These are phyloP conservation scores for Anguilla rostrata DNA, from an alignment of 2,113 vertebrate species.

Conservation along the genomic window DNA sequence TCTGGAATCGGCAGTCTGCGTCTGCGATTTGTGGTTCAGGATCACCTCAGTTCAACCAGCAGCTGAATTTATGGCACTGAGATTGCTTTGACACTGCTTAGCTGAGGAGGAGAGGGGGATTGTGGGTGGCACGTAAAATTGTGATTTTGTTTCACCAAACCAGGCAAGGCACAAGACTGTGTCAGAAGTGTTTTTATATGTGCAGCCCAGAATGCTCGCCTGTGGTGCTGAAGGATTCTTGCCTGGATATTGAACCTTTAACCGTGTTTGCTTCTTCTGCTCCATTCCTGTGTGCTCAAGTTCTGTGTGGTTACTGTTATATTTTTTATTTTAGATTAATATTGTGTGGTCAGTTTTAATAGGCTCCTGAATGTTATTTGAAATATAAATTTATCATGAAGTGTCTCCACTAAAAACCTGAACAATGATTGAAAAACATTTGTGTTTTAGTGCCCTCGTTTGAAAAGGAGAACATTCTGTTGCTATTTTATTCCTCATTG, in stretches of 20 bases:
- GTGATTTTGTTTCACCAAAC: background rate
- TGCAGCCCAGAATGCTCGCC: background rate
- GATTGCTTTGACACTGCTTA: conserved; percentile 2
- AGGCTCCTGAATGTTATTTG: too few relatives aligned
- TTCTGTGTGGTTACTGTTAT: background rate
- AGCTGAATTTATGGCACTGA: conserved; percentile 62
- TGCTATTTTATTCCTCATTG: too few relatives aligned
- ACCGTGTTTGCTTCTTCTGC: background rate
- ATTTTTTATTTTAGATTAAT: background rate
- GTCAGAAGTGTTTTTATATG: background rate
- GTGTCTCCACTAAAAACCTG: too few relatives aligned
- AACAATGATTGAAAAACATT: too few relatives aligned
- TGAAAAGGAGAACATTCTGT: too few relatives aligned
- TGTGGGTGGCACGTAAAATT: background rate
- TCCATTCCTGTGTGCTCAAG: background rate
- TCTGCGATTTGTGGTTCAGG: conserved; percentile 42
- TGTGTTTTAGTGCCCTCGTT: too few relatives aligned
- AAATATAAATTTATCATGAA: too few relatives aligned
- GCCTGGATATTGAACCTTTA: background rate
- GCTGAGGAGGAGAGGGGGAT: background rate
- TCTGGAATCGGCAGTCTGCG: conserved; percentile 52
- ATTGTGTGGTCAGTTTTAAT: background rate
- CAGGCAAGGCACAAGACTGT: background rate
- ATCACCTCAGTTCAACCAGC: conserved; percentile 70
- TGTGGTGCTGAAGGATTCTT: background rate